Base-by-base conservation (phyloP, 2,113 vertebrate species). In the Halichoerus grypus region DNA sequence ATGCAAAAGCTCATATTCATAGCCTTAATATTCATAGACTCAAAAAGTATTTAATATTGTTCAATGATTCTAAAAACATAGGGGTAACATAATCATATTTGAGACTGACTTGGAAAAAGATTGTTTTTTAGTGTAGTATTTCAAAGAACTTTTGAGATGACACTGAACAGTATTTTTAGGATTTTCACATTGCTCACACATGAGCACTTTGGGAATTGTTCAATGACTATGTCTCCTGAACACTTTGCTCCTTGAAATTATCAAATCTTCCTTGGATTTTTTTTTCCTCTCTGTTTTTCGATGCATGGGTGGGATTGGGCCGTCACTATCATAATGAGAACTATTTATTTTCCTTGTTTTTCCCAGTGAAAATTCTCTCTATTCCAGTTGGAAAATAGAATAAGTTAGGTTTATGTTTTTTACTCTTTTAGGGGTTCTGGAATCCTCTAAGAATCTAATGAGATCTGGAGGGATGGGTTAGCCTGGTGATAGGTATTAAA, bases 191-290 rank as follows among this genome's bases (percentile, higher is more conserved):
- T 97, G 92, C 79, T 97, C 63, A 97, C 95, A 94, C 96, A 96
- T 89, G 91, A 96, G 86, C 59, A 81, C 97, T 94, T 90, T n/a
- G 96, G 83, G 86, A 96, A 96, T 97, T 97, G 96, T 87, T 97
- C 92, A 97, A 79, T 97, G 94, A 97, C 13, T 77, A 22, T 83
- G 59, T 97, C 95, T 97, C 49, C 46, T 95, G 28, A 92, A 53
- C 21, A 88, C 63, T 97, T 95, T 92, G 46, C 94, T 97, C 63
- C 74, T 94, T 96, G 86, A 98, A 97, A 85, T 96, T 91, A 95
- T 74, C 59, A 71, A 96, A 96, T 93, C 28, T 33, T 91, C 95
- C 65, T 91, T 92, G 57, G 61, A 65, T 83, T 71, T 59, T 59
- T 36, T 67, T 86, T 92, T 88, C n/a, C 87, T 81, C 31, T 13